Conservation (phyloP, 2,113 vertebrate genomes). For the Condylura cristata region DNA sequence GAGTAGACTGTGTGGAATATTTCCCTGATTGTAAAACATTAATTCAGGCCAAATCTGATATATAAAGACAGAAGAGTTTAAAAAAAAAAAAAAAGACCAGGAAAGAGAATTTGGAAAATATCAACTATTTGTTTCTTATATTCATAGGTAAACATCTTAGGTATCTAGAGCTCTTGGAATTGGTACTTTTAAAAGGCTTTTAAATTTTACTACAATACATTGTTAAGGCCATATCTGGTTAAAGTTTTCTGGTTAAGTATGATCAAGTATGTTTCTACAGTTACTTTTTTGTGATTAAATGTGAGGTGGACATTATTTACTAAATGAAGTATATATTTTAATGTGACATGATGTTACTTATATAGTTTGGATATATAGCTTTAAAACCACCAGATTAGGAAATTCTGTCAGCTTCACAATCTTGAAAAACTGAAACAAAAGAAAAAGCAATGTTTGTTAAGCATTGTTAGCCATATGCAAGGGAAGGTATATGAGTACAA, state of each 20-base stretch:
- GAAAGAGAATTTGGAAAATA: not conserved
- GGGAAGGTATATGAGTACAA: not conserved
- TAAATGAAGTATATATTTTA: conserved; percentile 58
- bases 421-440: conserved; percentile 56
- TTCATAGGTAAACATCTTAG: conserved; percentile 31
- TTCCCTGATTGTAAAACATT: conserved; percentile 36
- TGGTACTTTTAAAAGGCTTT: conserved; percentile 41
- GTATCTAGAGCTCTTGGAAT: conserved; percentile 45
- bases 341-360: conserved; percentile 45
- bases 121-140: conserved; percentile 41
- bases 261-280: conserved; percentile 51
- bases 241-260: conserved; percentile 62
- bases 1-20: conserved; percentile 10
- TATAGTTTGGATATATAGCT: conserved; percentile 11
- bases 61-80: conserved; percentile 34
- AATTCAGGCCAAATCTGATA: conserved; percentile 35
- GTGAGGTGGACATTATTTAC: conserved; percentile 35
- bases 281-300: conserved; percentile 51
- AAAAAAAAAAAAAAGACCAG: not conserved
- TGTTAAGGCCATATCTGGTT: conserved; percentile 48
- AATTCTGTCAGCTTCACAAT: conserved; percentile 17
- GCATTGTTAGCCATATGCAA: not conserved
- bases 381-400: conserved; percentile 18
- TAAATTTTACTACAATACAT: conserved; percentile 26
- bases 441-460: not conserved